Percentiles rank a stretch among this genome's conserved stretches.
phyloP scores from a whole-genome alignment of 2,888 invertebrate genomes.

The Callinectes sapidus region DNA sequence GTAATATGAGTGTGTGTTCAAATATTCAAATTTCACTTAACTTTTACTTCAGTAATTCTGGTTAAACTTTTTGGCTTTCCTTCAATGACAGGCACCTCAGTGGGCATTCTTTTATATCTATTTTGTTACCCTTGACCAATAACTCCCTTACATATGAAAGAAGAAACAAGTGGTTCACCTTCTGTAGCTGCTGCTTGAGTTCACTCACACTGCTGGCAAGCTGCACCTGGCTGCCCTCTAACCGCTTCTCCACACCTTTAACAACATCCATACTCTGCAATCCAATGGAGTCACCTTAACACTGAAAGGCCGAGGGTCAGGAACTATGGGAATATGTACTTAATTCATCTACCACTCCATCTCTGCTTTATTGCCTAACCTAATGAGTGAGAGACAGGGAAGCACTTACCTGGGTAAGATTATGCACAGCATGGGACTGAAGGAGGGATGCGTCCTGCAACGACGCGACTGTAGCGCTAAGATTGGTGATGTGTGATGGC shows the following conservation, averaged over 20 bases:
- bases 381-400: neutral
- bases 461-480: neutral
- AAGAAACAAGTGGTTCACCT: constrained; percentile 34
- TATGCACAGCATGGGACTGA: constrained; percentile 42
- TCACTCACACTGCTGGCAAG: constrained; percentile 70
- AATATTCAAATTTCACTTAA: no score
- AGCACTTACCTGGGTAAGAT: constrained; percentile 50
- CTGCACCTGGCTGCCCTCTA: constrained; percentile 72
- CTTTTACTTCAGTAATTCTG: no score
- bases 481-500: constrained; percentile 45
- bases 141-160: no score
- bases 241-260: constrained; percentile 71
- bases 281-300: no score
- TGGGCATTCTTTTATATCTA: neutral
- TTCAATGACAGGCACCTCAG: no score
- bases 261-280: constrained; percentile 70
- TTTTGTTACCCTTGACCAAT: neutral
- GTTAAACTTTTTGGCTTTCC: no score
- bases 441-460: constrained; percentile 36
- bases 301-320: no score
- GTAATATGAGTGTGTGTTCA: no score
- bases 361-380: neutral
- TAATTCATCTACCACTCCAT: neutral
- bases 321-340: no score
- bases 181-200: constrained; percentile 67